Evolutionary conservation across 2,888 invertebrate genomes (phyloP), one percentile per base, ranked within the genome.

Genomic region (Oligia fasciuncula): DNA sequence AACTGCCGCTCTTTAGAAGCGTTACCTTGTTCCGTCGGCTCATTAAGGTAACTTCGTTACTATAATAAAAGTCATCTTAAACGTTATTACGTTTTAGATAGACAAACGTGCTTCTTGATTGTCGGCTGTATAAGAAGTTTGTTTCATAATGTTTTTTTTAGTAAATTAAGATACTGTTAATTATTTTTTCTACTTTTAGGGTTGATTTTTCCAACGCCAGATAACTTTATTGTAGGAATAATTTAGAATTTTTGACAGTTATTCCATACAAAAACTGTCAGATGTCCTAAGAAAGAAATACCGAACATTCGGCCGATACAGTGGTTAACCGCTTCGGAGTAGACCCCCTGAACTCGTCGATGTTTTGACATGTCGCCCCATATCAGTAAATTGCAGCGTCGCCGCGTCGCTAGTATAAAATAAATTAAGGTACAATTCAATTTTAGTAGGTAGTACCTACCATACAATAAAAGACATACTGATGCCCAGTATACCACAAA

Each of bases 1-100:
- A 90, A 89, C 89, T 87, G 89, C 80, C 76, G 86, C 88, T 90
- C 83, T 88, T 91, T 92, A 92, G 91, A 93, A 93, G 91, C 93
- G 88, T 92, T 92, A 88, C 89, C 92, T 90, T 91, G 91, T 90
- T 90, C 81, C 74, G 85, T 82, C 70, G 85, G 82, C 90, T 91
- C 90, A 89, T 92, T 92, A 92, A 89, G 89, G 89, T 91, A 90
- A 92, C 90, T 90, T 91, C 88, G 90, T 91, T 91, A 89, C 90
- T 90, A 90, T 92, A 85, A 85, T 90, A 90, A 91, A 92, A 91
- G 89, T 91, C 88, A 89, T 90, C 87, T 86, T 85, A 83, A 91
- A 89, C 88, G 85, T 90, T 88, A 88, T 77, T 81, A 81, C 73
- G 70, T 84, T 85, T 82, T 82, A 80, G 85, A 83, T 83, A 72